Evolutionary conservation across 2,797 vertebrate genomes (phyloP), one percentile per base, ranked within the genome.

Genomic region (Lagocephalus sceleratus): DNA sequence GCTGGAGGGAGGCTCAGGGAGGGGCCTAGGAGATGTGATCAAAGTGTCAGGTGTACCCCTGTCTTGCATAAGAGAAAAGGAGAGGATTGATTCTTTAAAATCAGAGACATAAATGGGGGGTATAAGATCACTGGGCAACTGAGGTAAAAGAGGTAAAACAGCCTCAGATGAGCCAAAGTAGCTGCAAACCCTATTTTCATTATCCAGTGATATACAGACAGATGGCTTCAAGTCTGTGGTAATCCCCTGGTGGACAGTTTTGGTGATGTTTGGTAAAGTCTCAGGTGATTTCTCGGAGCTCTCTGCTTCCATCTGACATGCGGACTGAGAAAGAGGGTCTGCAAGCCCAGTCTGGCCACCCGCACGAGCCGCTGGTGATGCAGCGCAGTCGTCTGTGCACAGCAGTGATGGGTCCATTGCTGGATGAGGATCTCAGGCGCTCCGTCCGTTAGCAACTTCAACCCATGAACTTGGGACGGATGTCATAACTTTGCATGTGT

Each of bases 321-420:
- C 44, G 54, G 70, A 67, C 11, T 9, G 25, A 57, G 50, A 55
- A 39, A 23, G 3, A 46, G 52, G 17, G 32, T 47, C 26, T 47
- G 12, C 21, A 61, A 63, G 71, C 42, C 22, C 19, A 7, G 32
- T 47, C 44, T 66, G 71, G 32, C 41, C 25, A n/a, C 61, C 58
- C 14, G 52, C n/a, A 17, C 26, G 49, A 51, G 57, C 20, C 2
- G 21, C 20, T 6, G 41, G 20, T 11, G 68, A 47, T 49, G 0
- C 53, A 7, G 26, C 62, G 64, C 62, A 57, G 54, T 61, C 54
- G 20, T 75, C 72, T 11, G 46, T 39, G 32, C 11, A 53, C 44
- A 67, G 44, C 1, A 60, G 43, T 9, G 53, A 44, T 7, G 14
- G 19, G 41, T 87, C 85, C 83, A 85, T 84, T 0, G 1, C 16